Evolutionary conservation across 2,888 invertebrate species (phyloP).

Genomic region (Anorthoa munda): DNA sequence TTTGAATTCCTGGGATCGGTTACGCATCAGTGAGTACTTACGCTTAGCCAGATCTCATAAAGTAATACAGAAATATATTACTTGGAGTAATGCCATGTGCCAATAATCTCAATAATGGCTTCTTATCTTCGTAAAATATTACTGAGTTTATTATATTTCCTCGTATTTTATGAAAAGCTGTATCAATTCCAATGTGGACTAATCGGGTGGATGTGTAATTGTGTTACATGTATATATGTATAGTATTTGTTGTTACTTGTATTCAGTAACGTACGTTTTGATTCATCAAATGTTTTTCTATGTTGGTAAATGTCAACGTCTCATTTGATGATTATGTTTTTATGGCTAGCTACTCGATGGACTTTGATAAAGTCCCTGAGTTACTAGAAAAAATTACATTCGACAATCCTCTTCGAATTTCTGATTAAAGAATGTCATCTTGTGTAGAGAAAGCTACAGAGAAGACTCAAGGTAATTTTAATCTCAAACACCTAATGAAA

Average conservation of each 20-base stretch:
- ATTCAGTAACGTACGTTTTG: neutral
- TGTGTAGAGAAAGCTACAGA: too few species aligned
- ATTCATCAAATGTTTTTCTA: neutral
- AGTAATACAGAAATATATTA: slow-evolving; percentile 52
- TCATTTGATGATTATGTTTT: slow-evolving; percentile 1
- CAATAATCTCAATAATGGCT: slow-evolving; percentile 64
- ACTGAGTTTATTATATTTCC: slow-evolving; percentile 39
- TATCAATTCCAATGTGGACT: slow-evolving; percentile 38
- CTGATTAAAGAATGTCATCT: too few species aligned
- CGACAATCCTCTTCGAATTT: too few species aligned
- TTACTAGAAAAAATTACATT: too few species aligned
- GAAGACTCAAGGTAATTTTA: too few species aligned
- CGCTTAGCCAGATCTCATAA: slow-evolving; percentile 32
- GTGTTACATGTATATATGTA: slow-evolving; percentile 2
- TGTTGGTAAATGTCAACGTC: neutral
- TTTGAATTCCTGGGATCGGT: slow-evolving; percentile 14
- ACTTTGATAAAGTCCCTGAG: neutral
- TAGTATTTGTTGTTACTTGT: slow-evolving; percentile 4
- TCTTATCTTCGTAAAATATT: slow-evolving; percentile 57
- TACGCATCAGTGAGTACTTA: slow-evolving; percentile 37
- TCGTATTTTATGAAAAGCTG: slow-evolving; percentile 47
- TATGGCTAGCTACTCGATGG: neutral
- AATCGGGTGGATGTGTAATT: slow-evolving; percentile 38
- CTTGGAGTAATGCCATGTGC: slow-evolving; percentile 63
- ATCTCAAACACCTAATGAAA: too few species aligned